A percentile compares a stretch with the other conserved stretches of the same genome.
Conservation (phyloP, 92 coral and sea anemone species). For the Desmophyllum pertusum region DNA sequence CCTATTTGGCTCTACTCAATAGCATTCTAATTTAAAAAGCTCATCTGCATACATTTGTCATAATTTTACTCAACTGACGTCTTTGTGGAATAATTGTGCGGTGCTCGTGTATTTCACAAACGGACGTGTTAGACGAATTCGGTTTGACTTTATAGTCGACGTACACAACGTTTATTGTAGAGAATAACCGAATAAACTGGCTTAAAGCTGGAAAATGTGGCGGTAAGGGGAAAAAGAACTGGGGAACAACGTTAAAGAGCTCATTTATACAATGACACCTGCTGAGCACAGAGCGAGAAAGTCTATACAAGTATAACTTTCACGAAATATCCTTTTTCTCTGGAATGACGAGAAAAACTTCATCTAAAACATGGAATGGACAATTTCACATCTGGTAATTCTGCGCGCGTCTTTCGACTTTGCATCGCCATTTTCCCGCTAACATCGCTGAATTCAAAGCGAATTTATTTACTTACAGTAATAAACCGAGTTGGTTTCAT, state of each 20-base stretch:
- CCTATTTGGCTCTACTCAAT: neutral
- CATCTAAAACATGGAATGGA: neutral
- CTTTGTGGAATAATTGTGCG: neutral
- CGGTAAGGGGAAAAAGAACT: neutral
- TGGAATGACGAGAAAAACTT: neutral
- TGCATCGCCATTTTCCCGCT: neutral
- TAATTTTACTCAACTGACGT: constrained; percentile 2
- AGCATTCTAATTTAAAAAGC: neutral
- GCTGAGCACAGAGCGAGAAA: neutral
- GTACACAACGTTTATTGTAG: neutral
- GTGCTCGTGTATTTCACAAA: neutral
- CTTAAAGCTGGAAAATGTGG: neutral
- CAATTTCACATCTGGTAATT: neutral
- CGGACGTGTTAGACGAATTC: neutral
- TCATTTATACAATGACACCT: constrained; percentile 21
- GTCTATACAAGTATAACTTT: neutral
- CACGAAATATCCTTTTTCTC: neutral
- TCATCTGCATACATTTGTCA: constrained; percentile 9
- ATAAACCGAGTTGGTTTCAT: neutral
- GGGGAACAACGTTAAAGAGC: neutral
- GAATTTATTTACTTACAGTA: neutral
- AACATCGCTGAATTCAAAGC: neutral
- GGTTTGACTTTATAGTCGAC: neutral
- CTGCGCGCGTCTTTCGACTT: neutral
- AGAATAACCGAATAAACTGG: neutral